Evolutionary conservation across 2,797 vertebrate species (phyloP), one percentile per base, ranked within the genome.

Genomic region (Fundulus diaphanus): DNA sequence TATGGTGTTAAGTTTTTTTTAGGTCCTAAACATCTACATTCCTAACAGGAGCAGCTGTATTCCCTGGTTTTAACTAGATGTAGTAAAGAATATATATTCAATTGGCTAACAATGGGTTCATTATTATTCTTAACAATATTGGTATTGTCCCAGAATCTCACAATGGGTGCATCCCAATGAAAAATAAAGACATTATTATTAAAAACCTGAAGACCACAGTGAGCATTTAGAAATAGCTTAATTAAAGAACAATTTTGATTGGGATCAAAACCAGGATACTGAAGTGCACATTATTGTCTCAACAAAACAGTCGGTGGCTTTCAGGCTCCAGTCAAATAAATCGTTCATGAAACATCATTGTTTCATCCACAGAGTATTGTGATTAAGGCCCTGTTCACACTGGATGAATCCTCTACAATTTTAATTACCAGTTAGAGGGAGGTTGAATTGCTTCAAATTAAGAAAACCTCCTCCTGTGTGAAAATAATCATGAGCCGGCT

Each of bases 341-440:
- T 70, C 77, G 80, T 89, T 56, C 73, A 75, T 54, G 31, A 78
- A 76, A 56, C 65, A 80, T 42, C 54, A 73, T 71, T 73, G 68
- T 65, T 65, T 65, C 24, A 65, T 67, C n/a, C 40, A 15, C 63
- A 66, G 40, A 67, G 15, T 27, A 67, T 8, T 24, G 20, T 27
- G 44, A 42, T 44, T 67, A 44, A 44, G 6, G 13, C 63, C 40
- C 63, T 67, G 40, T 27, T 27, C 40, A 67, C 40, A 44, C 37
- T 67, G 40, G 40, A 44, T 67, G 63, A 42, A 16, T 67, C 13
- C 24, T 44, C 40, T 67, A 44, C 22, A 5, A 66, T 42, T 66
- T 44, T 27, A 66, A 66, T 66, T 27, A 66, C n/a, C 40, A 42
- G 24, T 44, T 42, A 44, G 40, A 67, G 44, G 24, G 22, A 44